phyloP scores from a whole-genome alignment of 2,797 vertebrate genomes.

The Echeneis naucrates region DNA sequence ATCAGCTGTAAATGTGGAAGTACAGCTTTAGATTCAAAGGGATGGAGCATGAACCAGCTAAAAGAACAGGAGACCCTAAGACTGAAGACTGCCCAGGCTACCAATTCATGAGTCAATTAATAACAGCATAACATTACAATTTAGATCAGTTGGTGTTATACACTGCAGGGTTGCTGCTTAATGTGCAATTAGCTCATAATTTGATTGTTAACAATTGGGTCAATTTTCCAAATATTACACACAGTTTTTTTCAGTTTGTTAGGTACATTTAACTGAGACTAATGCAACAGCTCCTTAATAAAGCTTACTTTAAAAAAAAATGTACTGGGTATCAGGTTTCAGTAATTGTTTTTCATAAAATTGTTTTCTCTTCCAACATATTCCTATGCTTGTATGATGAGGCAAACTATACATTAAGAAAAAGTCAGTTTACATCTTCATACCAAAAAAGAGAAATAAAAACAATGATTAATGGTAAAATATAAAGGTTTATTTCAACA shows the following conservation, averaged over 20 bases:
- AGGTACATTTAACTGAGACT: not conserved
- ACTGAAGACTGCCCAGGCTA: not conserved
- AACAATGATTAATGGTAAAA: slow-evolving; percentile 5
- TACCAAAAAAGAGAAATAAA: not conserved
- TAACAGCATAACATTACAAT: not conserved
- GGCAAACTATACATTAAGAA: not conserved
- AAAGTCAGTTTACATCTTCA: not conserved
- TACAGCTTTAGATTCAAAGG: slow-evolving; percentile 14
- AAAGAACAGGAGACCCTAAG: not conserved
- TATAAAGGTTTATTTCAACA: slow-evolving; percentile 63
- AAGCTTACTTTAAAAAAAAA: not conserved
- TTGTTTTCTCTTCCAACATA: too few species aligned
- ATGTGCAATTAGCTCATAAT: not conserved
- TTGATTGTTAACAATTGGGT: not conserved
- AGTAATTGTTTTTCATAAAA: not conserved
- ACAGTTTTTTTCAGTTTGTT: not conserved
- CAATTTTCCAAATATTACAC: not conserved
- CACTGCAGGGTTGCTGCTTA: not conserved
- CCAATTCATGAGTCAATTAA: not conserved
- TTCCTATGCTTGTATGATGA: too few species aligned
- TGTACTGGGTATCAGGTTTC: not conserved
- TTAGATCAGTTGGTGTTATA: not conserved
- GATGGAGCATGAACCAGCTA: not conserved
- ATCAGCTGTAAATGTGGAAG: not conserved
- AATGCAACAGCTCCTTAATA: not conserved